Conservation (phyloP, 1,140 invertebrate species). For the Caerostris darwini region DNA sequence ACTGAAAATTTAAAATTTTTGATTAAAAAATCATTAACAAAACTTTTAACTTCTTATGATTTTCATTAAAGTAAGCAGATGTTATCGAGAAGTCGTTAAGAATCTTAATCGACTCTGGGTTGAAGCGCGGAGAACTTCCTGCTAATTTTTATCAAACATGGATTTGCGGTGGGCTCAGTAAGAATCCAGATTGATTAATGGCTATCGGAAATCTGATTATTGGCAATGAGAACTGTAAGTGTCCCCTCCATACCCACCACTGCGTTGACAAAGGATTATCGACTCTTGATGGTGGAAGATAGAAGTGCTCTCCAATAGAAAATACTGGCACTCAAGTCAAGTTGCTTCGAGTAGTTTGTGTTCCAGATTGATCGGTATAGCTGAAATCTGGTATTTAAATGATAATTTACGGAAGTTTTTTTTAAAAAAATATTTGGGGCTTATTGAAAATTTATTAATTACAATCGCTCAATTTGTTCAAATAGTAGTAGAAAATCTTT, state of each 20-base stretch:
- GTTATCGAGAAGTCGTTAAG: slow-evolving; percentile 17
- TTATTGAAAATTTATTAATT: too few relatives aligned
- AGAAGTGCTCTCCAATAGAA: slow-evolving; percentile 7
- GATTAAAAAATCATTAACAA: not conserved
- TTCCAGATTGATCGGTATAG: not conserved
- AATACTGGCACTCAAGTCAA: slow-evolving; percentile 11
- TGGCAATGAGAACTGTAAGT: slow-evolving; percentile 30
- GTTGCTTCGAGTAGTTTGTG: not conserved
- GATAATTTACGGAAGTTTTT: too few relatives aligned
- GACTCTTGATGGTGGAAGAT: slow-evolving; percentile 41
- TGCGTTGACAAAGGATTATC: slow-evolving; percentile 55
- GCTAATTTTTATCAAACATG: slow-evolving; percentile 39
- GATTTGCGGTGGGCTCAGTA: slow-evolving; percentile 22
- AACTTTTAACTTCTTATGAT: not conserved
- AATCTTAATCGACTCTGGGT: not conserved
- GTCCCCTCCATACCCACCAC: not conserved
- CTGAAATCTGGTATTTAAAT: not conserved
- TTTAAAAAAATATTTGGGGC: too few relatives aligned
- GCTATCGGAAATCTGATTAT: slow-evolving; percentile 57
- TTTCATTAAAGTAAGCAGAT: not conserved
- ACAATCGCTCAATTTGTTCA: too few relatives aligned
- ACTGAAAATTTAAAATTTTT: not conserved
- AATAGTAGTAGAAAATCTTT: too few relatives aligned
- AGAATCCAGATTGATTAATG: slow-evolving; percentile 46
- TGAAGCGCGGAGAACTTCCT: not conserved